Evolutionary conservation across 2,888 invertebrate species (phyloP).

Genomic region (Mesorhabditis spiculigera): DNA sequence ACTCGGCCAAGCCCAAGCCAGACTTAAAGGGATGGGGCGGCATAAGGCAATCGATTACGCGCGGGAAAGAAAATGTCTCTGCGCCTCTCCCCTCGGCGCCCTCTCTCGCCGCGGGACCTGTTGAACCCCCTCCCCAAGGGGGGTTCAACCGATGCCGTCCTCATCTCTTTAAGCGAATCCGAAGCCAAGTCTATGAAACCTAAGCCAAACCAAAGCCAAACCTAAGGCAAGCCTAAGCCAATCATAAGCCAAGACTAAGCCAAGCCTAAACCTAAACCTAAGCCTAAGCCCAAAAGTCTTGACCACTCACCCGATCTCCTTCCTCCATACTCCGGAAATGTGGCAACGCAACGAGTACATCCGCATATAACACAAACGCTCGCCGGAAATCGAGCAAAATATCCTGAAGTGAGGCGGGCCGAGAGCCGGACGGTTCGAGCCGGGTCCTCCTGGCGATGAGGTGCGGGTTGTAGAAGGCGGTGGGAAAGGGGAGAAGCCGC

Average conservation of each 20-base stretch:
- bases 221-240: neutral
- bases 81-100: too few species aligned
- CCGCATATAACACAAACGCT: conserved; percentile 40
- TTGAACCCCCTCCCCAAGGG: too few species aligned
- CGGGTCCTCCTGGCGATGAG: conserved; percentile 13
- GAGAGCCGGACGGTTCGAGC: conserved; percentile 26
- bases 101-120: too few species aligned
- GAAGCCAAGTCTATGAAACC: neutral
- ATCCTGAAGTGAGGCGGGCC: conserved; percentile 38
- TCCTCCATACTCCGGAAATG: conserved; percentile 17
- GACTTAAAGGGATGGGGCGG: too few species aligned
- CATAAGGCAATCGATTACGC: too few species aligned
- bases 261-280: conserved; percentile 6
- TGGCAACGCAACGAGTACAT: conserved; percentile 25
- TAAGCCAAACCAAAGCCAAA: neutral
- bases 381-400: conserved; percentile 41
- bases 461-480: conserved; percentile 19
- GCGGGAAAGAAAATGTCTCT: too few species aligned
- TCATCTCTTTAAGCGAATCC: neutral
- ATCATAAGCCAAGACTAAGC: neutral
- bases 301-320: conserved; percentile 19
- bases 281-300: neutral
- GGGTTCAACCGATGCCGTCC: too few species aligned
- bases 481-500: neutral
- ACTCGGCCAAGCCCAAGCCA: too few species aligned